Conservation (phyloP, 2,797 vertebrate genomes). For the Gobionotothen gibberifrons region DNA sequence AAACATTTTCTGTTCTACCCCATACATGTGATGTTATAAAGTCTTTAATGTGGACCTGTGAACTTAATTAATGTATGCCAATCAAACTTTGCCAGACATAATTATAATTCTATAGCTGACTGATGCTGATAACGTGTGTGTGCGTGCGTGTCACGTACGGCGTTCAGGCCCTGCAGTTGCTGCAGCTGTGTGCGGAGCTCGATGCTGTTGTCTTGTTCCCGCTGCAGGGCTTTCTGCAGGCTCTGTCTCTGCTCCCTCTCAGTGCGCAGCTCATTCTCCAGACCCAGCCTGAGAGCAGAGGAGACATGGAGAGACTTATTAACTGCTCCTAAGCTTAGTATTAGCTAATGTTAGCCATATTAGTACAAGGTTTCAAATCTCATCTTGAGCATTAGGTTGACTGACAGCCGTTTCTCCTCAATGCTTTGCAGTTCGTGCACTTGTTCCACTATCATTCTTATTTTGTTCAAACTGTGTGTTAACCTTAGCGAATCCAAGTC, state of each 20-base stretch:
- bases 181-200: conserved; percentile 93
- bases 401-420: background rate
- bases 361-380: background rate
- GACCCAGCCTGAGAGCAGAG: conserved; percentile 80
- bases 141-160: conserved; percentile 77
- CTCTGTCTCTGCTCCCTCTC: conserved; percentile 94
- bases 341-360: background rate
- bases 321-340: background rate
- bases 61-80: background rate
- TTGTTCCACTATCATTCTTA: background rate
- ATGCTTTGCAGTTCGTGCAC: background rate
- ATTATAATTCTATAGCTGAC: background rate
- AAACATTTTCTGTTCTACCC: no score
- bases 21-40: no score
- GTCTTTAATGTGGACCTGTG: no score
- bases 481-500: conserved; percentile 92
- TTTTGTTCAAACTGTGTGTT: background rate
- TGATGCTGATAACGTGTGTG: background rate
- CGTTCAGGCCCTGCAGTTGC: conserved; percentile 91
- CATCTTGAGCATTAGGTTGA: background rate
- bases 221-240: conserved; percentile 90
- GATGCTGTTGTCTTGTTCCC: conserved; percentile 89
- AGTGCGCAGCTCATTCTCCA: conserved; percentile 91
- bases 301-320: background rate
- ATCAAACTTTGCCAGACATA: background rate